These are phyloP conservation scores for Drosophila ezoana DNA, from an alignment of 2,888 invertebrate species.

Conservation along the genomic window DNA sequence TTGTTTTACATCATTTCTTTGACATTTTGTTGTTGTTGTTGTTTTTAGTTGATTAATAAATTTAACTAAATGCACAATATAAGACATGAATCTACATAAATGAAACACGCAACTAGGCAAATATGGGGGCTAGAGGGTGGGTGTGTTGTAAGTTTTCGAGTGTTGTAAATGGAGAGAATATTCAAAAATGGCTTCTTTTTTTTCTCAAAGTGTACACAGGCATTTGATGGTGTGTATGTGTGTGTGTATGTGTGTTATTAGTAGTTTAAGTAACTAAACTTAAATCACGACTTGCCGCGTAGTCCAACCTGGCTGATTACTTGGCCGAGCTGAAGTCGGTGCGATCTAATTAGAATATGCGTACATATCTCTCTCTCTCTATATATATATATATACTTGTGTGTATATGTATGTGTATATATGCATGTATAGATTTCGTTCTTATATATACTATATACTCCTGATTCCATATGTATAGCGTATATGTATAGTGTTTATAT, in stretches of 20 bases:
- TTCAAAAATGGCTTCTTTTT: slow-evolving; percentile 33
- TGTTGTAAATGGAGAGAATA: slow-evolving; percentile 58
- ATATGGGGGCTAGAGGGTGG: slow-evolving; percentile 31
- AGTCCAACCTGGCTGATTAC: slow-evolving; percentile 49
- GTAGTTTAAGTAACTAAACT: slow-evolving; percentile 49
- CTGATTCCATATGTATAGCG: slow-evolving; percentile 69
- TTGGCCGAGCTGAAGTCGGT: slow-evolving; percentile 14
- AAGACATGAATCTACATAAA: slow-evolving; percentile 57
- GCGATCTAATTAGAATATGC: slow-evolving; percentile 33
- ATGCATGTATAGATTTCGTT: slow-evolving; percentile 31
- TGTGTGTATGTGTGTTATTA: slow-evolving; percentile 26
- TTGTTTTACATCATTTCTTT: slow-evolving; percentile 43
- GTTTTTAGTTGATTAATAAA: slow-evolving; percentile 55
- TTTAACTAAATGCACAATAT: slow-evolving; percentile 73
- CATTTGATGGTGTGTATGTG: slow-evolving; percentile 45
- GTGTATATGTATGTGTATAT: slow-evolving; percentile 38
- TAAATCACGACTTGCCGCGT: slow-evolving; percentile 21
- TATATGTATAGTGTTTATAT: slow-evolving; percentile 70
- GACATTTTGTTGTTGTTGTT: slow-evolving; percentile 28
- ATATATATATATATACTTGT: slow-evolving; percentile 16
- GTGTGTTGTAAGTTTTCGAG: slow-evolving; percentile 37
- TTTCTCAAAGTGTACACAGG: slow-evolving; percentile 44
- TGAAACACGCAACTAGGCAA: slow-evolving; percentile 51
- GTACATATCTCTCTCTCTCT: slow-evolving; percentile 20
- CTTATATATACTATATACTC: slow-evolving; percentile 32